Percentiles rank a stretch among this genome's conserved stretches.
Conservation (phyloP, 2,113 vertebrate genomes). For the Pterophyllum scalare region DNA sequence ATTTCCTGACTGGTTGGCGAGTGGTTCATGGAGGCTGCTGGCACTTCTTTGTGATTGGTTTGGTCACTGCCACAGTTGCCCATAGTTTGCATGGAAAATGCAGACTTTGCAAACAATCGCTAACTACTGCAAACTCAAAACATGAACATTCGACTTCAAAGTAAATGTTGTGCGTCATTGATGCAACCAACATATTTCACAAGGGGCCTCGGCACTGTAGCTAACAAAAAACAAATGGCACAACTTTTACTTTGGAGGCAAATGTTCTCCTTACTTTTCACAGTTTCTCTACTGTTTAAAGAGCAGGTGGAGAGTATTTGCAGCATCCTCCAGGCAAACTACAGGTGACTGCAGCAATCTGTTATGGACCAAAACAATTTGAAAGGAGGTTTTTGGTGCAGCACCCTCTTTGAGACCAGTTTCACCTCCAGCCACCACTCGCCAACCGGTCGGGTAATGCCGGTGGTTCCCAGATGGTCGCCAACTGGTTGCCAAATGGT, state of each 20-base stretch:
- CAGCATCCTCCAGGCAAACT: background rate
- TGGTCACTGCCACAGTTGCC: background rate
- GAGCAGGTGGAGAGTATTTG: background rate
- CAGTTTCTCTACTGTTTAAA: background rate
- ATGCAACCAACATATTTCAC: background rate
- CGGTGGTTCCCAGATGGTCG: too few relatives aligned
- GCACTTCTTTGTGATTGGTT: background rate
- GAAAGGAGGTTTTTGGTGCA: background rate
- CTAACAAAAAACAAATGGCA: background rate
- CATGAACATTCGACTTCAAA: background rate
- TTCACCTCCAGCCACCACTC: background rate
- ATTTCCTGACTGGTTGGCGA: background rate
- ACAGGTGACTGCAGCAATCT: background rate
- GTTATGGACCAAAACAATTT: background rate
- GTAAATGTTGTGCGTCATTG: background rate
- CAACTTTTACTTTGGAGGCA: background rate
- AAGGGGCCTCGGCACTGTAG: background rate
- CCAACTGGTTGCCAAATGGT: background rate
- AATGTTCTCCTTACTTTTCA: background rate
- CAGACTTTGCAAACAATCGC: background rate
- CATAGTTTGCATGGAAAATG: background rate
- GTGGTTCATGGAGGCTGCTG: background rate
- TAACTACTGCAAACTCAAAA: background rate
- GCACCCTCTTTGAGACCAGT: background rate
- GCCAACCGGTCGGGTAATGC: too few relatives aligned